These are phyloP conservation scores for Brachionichthys hirsutus DNA, from an alignment of 2,113 vertebrate species.

Conservation along the genomic window DNA sequence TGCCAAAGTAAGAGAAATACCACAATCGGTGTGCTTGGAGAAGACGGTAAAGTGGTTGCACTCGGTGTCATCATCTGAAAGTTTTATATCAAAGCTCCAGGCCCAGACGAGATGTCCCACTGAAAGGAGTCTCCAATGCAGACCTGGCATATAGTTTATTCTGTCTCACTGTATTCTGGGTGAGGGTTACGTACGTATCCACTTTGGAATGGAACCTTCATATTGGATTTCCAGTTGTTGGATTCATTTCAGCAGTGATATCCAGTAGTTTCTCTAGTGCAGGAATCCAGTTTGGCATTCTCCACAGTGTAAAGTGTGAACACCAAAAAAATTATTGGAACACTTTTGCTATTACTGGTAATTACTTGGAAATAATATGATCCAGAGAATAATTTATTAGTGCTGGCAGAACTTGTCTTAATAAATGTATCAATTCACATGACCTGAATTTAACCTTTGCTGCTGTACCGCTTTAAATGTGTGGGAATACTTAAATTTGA, in stretches of 20 bases:
- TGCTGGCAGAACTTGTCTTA: conserved; percentile 36
- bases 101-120: conserved; percentile 46
- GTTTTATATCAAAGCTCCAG: conserved; percentile 57
- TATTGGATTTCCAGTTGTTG: conserved; percentile 22
- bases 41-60: conserved; percentile 46
- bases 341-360: conserved; percentile 39
- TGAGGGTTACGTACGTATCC: conserved; percentile 11
- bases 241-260: neutral
- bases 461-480: conserved; percentile 20
- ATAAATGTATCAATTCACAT: conserved; percentile 56
- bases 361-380: conserved; percentile 50
- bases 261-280: neutral
- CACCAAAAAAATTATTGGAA: conserved; percentile 32
- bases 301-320: conserved; percentile 2
- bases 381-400: conserved; percentile 58
- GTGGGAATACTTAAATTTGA: conserved; percentile 44
- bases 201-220: conserved; percentile 16
- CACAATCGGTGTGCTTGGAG: conserved; percentile 28
- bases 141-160: conserved; percentile 22
- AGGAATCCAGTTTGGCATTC: conserved; percentile 23
- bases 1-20: conserved; percentile 1
- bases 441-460: conserved; percentile 64
- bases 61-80: conserved; percentile 68
- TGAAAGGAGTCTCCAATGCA: conserved; percentile 37
- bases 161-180: conserved; percentile 15